Evolutionary conservation across 2,888 invertebrate species (phyloP).

Genomic region (Hyppa rectilinea): DNA sequence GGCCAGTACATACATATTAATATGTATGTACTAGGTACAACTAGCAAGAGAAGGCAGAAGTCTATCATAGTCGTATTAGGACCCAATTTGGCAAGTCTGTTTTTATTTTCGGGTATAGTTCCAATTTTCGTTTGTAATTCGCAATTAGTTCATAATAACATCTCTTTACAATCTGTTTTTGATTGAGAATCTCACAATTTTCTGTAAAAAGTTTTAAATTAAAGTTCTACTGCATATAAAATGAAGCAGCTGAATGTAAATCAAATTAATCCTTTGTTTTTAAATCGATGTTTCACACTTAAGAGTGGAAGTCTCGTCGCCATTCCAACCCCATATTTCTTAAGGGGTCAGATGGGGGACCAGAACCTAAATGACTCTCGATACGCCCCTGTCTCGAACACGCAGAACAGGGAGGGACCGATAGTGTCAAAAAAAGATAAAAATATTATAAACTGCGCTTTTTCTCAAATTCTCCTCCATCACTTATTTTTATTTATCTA

Average conservation of each 20-base stretch:
- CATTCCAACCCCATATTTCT: constrained; percentile 80
- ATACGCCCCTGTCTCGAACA: constrained; percentile 87
- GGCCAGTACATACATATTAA: constrained; percentile 4
- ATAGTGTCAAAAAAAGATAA: constrained; percentile 91
- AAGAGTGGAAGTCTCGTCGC: constrained; percentile 61
- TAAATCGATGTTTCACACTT: constrained; percentile 68
- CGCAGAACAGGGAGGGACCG: constrained; percentile 83
- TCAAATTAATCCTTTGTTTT: constrained; percentile 34
- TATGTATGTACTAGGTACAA: not conserved
- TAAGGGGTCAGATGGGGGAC: constrained; percentile 81
- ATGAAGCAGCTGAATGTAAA: not conserved
- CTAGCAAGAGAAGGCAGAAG: constrained; percentile 13
- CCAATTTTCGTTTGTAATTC: constrained; percentile 32
- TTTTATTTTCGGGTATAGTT: constrained; percentile 43
- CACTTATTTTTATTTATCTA: constrained; percentile 73
- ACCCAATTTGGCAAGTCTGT: constrained; percentile 29
- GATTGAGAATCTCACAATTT: not conserved
- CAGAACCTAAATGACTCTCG: constrained; percentile 83
- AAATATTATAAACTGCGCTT: constrained; percentile 89
- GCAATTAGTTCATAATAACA: constrained; percentile 20
- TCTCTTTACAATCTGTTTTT: constrained; percentile 1
- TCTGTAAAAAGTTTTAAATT: not conserved
- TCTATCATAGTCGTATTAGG: constrained; percentile 28
- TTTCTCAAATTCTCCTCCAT: constrained; percentile 71
- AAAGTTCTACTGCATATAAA: not conserved